Conservation (phyloP, 2,797 vertebrate species). For the Pangasius larnaudii region DNA sequence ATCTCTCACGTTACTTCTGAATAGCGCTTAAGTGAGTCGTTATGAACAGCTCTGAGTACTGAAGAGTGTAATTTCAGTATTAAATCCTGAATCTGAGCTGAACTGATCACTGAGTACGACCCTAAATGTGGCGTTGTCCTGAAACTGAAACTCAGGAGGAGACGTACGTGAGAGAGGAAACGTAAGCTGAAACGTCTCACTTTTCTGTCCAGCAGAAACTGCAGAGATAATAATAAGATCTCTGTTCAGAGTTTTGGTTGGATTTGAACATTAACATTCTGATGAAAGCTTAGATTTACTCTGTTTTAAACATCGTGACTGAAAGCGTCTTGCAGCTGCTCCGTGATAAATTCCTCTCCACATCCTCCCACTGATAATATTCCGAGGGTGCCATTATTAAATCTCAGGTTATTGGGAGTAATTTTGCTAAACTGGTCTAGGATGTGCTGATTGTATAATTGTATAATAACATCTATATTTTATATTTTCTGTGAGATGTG, state of each 20-base stretch:
- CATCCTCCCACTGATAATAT: neutral
- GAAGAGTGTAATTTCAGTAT: too few relatives aligned
- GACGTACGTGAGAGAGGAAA: neutral
- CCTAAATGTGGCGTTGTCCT: too few relatives aligned
- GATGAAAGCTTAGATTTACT: neutral
- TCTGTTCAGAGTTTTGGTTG: neutral
- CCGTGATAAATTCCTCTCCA: neutral
- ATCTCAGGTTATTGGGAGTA: constrained; percentile 6
- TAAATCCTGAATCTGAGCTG: too few relatives aligned
- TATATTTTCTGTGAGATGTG: constrained; percentile 3
- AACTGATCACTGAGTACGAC: too few relatives aligned
- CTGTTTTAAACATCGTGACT: neutral
- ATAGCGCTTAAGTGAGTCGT: too few relatives aligned
- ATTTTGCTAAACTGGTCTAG: neutral
- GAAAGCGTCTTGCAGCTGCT: neutral
- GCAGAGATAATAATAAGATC: neutral
- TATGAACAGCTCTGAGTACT: too few relatives aligned
- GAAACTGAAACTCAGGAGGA: too few relatives aligned
- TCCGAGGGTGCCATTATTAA: neutral
- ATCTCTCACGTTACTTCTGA: too few relatives aligned
- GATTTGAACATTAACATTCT: neutral
- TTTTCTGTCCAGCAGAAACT: neutral
- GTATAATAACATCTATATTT: constrained; percentile 3
- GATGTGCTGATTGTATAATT: neutral
- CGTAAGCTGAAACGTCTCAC: neutral